A percentile compares a stretch with the other conserved stretches of the same genome.
Evolutionary conservation across 2,888 invertebrate genomes (phyloP).

Genomic region (Perdita meconis): DNA sequence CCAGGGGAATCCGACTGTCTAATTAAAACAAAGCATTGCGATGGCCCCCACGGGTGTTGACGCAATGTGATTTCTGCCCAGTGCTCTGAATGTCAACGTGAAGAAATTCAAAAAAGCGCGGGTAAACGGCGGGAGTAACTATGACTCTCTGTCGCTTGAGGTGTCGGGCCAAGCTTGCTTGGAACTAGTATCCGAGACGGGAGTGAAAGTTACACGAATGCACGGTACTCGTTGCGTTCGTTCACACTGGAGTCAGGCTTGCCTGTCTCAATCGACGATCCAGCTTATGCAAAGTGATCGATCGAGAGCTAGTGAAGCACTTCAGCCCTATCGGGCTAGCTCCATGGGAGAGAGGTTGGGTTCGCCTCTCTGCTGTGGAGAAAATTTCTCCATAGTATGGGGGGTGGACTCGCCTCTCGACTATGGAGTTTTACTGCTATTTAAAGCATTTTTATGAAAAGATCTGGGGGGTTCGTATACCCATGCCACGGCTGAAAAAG

Average conservation of each 20-base stretch:
- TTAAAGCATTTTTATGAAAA: not conserved
- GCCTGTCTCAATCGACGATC: no score
- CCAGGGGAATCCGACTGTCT: constrained; percentile 81
- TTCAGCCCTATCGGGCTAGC: no score
- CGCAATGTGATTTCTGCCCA: constrained; percentile 90
- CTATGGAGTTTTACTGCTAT: no score
- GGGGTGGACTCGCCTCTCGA: no score
- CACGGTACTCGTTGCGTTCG: no score
- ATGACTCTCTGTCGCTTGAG: constrained; percentile 5
- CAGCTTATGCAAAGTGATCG: no score
- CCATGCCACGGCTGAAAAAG: not conserved
- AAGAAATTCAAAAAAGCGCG: constrained; percentile 88
- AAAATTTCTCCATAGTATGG: no score
- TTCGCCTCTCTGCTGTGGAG: no score
- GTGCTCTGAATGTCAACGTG: constrained; percentile 88
- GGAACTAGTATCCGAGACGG: constrained; percentile 1
- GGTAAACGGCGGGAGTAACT: constrained; percentile 86
- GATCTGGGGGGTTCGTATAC: not conserved
- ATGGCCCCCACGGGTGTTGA: constrained; percentile 87
- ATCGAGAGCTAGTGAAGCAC: no score
- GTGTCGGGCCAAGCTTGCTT: not conserved
- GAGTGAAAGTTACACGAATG: not conserved
- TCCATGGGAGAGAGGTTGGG: no score
- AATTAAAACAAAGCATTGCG: constrained; percentile 85
- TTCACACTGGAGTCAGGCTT: no score